Evolutionary conservation across 2,113 vertebrate species (phyloP), one percentile per base, ranked within the genome.

Genomic region (Elaphurus davidianus): DNA sequence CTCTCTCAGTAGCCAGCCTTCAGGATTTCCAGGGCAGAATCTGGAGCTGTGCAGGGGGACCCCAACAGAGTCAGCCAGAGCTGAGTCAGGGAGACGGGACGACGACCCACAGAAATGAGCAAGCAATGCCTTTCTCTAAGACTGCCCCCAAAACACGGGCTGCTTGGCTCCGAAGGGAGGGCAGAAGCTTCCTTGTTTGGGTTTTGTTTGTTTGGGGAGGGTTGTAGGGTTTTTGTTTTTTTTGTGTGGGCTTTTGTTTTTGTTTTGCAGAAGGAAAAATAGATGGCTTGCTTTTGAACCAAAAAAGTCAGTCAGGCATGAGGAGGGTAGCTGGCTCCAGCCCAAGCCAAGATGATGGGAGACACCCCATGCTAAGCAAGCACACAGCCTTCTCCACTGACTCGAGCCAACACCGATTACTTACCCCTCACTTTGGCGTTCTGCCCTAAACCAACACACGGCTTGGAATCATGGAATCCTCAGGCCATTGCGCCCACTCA

Each of bases 281-380:
- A 82, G 59, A 95, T 64, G 64, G 74, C 59, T 86, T 95, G 40
- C 78, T 96, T 95, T 91, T 67, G 52, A 96, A 82, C 45, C 71
- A 30, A 87, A 88, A 95, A 55, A 86, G 21, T 33, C 50, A 90
- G 85, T 59, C 87, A 30, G 40, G 85, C 87, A 14, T 36, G 60
- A 40, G 67, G 86, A 67, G 7, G 78, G 45, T 54, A 67, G 1
- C 54, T 91, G 87, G 57, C 92, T 74, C 33, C 50, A 15, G 64
- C 84, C 94, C 94, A 97, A 54, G 81, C 60, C 57, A 43, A 87
- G 40, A 81, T 13, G 21, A 67, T 36, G 62, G 79, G 76, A 95
- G 89, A 47, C 16, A 7, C 82, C 90, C 27, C 57, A 40, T 16
- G 33, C 59, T 21, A 54, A 64, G 55, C 59, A 92, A 67, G 33